phyloP scores from a whole-genome alignment of 2,888 invertebrate genomes.

The Enchytraeus crypticus region DNA sequence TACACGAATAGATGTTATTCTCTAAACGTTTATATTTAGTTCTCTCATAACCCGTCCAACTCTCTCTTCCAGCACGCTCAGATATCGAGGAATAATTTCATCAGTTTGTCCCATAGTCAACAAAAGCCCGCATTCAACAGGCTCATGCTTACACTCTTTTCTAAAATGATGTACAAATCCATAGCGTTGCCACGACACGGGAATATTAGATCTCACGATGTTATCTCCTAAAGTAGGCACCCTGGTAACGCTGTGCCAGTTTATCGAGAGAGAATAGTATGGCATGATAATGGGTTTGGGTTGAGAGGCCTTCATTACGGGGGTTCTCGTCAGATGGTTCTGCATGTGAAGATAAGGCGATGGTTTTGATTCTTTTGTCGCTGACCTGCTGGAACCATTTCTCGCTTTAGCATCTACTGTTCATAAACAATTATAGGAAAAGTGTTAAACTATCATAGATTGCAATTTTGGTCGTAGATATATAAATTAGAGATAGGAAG shows the following conservation, averaged over 20 bases:
- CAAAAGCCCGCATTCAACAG: not conserved
- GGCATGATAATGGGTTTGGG: constrained; percentile 2
- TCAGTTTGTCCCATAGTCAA: not conserved
- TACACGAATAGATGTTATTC: no score
- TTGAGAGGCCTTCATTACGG: not conserved
- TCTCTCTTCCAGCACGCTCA: not conserved
- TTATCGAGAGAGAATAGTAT: not conserved
- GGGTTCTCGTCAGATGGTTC: not conserved
- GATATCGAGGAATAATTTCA: not conserved
- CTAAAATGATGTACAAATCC: constrained; percentile 7
- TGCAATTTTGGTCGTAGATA: no score
- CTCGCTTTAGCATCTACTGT: no score
- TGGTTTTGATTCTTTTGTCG: no score
- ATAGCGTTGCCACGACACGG: not conserved
- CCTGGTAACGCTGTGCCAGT: constrained; percentile 3
- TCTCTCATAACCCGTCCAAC: not conserved
- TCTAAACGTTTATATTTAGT: no score
- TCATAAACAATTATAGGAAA: no score
- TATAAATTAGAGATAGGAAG: no score
- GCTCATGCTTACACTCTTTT: not conserved
- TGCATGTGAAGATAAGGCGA: constrained; percentile 3
- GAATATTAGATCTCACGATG: not conserved
- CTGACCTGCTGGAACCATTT: no score
- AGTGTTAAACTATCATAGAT: no score
- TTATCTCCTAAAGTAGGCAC: no score